These are phyloP conservation scores for Paramuricea clavata DNA, from an alignment of 92 coral and sea anemone genomes.

Conservation along the genomic window DNA sequence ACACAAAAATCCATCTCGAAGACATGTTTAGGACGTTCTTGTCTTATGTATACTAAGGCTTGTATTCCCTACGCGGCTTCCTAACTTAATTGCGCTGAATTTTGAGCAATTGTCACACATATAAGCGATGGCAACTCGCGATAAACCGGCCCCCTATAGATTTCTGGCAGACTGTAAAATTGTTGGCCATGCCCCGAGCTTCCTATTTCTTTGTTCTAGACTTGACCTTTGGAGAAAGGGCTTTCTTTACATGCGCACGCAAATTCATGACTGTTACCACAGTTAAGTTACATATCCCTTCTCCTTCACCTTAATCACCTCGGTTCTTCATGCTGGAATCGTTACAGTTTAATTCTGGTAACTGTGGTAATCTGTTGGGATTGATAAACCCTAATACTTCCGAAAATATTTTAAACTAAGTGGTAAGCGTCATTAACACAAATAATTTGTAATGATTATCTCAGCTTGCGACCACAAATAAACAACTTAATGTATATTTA, in stretches of 20 bases:
- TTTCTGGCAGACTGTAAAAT: slow-evolving; percentile 44
- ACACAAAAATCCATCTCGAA: not conserved
- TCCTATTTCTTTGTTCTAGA: slow-evolving; percentile 17
- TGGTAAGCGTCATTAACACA: slow-evolving; percentile 1
- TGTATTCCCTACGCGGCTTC: slow-evolving; percentile 28
- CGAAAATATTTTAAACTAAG: slow-evolving; percentile 22
- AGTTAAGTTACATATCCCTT: too few species aligned
- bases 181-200: slow-evolving; percentile 10
- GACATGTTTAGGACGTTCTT: not conserved
- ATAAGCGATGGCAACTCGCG: slow-evolving; percentile 30
- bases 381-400: slow-evolving; percentile 11
- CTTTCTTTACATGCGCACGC: not conserved
- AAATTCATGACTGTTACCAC: not conserved
- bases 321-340: not conserved
- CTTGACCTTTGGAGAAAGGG: slow-evolving; percentile 4
- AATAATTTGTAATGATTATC: slow-evolving; percentile 16
- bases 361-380: not conserved
- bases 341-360: not conserved
- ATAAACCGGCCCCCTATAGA: slow-evolving; percentile 59
- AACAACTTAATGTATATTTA: not conserved
- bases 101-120: slow-evolving; percentile 37
- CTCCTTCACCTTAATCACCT: not conserved
- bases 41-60: not conserved
- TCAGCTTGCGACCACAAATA: slow-evolving; percentile 8
- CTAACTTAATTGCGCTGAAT: slow-evolving; percentile 9